Base-by-base conservation (phyloP, 2,888 invertebrate genomes). In the Coelopa pilipes region DNA sequence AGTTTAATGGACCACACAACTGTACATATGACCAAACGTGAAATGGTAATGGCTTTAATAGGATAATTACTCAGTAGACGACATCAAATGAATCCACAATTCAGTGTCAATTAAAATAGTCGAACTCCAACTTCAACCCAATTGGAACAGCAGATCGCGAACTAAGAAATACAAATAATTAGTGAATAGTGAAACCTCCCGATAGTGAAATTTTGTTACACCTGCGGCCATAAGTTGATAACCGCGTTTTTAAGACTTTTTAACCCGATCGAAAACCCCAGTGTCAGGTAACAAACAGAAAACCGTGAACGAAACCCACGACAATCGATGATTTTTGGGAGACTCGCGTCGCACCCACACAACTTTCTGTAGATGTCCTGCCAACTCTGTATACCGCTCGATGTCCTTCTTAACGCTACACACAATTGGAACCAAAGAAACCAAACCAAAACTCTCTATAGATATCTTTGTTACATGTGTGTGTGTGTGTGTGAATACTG, bases 41-140 rank as follows among this genome's bases (percentile, higher is more conserved):
- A 77, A 77, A 76, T 83, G 83, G 83, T 83, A 79, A 83, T 81
- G 81, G 83, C 83, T 83, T 83, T 83, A 83, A 83, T 73, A 83
- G 79, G 45, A 70, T 80, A 82, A 81, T 80, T 75, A 73, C 24
- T 46, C 59, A 62, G 4, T 65, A 70, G 70, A 60, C 67, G 57
- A 59, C 63, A 62, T 59, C 10, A 59, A 65, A 63, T 50, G 66
- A 57, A 72, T 70, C 67, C 55, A 59, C 50, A 70, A 50, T 63
- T 68, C 71, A 74, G 63, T 65, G 74, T 75, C 74, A 75, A 75
- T 75, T 75, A 75, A 69, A 49, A 19, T 63, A 34, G 34, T 34
- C 34, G 34, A 34, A 34, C 34, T 34, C 34, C 7, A 34, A 34
- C 7, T 34, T 7, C 7, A 34, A 34, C 7, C 7, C 34, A 34